Percentiles rank a stretch among this genome's conserved stretches.
phyloP scores from a whole-genome alignment of 2,113 vertebrate species.

The Columba livia region DNA sequence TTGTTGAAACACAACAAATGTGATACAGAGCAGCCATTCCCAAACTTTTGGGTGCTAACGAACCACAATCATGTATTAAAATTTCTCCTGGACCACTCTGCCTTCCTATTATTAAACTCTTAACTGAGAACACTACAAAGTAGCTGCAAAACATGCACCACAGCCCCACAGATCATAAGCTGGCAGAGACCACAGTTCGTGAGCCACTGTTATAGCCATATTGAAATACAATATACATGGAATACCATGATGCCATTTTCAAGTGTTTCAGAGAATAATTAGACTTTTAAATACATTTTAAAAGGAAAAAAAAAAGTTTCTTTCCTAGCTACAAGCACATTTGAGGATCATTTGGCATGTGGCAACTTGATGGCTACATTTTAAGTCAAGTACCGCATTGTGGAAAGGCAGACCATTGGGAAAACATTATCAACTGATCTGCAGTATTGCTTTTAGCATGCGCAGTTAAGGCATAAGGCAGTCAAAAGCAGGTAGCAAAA shows the following conservation, averaged over 20 bases:
- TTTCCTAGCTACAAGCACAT: neutral
- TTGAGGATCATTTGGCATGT: neutral
- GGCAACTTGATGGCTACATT: neutral
- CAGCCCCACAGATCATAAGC: neutral
- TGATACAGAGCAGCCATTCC: neutral
- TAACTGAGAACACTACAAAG: neutral
- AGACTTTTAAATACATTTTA: neutral
- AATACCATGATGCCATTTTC: neutral
- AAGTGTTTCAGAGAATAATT: neutral
- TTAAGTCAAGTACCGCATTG: neutral
- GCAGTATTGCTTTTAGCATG: neutral
- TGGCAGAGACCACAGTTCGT: neutral
- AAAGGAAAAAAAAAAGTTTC: neutral
- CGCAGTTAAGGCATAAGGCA: constrained; percentile 38
- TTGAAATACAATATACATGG: neutral
- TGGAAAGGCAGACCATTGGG: neutral
- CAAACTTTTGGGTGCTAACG: neutral
- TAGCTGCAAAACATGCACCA: neutral
- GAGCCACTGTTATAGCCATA: neutral
- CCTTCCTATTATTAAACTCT: neutral
- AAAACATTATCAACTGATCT: constrained; percentile 11
- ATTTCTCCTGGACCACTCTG: neutral
- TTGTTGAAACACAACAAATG: neutral
- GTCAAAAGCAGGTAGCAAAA: constrained; percentile 7
- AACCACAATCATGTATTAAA: neutral